Evolutionary conservation across 2,888 invertebrate genomes (phyloP).

Genomic region (Asteroscopus sphinx): DNA sequence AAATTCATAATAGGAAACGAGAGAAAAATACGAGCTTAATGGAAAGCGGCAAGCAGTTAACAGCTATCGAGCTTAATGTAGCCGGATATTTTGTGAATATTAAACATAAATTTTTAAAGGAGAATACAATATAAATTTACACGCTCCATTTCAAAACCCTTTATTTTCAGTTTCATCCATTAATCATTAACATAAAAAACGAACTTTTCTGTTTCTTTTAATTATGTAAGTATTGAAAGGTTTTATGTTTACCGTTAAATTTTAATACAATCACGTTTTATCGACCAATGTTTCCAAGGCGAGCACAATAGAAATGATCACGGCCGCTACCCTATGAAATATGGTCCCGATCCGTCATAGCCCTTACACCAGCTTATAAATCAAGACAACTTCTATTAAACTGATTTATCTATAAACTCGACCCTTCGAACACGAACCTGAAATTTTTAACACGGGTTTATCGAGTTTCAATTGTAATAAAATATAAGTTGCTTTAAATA

Average conservation of each 20-base stretch:
- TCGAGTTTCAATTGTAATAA: neutral
- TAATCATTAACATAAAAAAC: neutral
- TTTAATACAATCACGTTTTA: conserved; percentile 32
- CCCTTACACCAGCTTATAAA: conserved; percentile 57
- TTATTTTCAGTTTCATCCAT: neutral
- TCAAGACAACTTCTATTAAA: conserved; percentile 56
- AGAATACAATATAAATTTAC: neutral
- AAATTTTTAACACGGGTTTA: conserved; percentile 13
- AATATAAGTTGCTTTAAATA: conserved; percentile 1
- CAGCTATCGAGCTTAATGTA: conserved; percentile 1
- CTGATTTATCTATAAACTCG: conserved; percentile 60
- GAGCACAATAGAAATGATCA: conserved; percentile 28
- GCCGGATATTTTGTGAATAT: conserved; percentile 1
- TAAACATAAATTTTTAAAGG: conserved; percentile 1
- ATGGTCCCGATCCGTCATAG: conserved; percentile 64
- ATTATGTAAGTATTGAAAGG: conserved; percentile 31
- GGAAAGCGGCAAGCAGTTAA: conserved; percentile 26
- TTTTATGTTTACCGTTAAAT: conserved; percentile 12
- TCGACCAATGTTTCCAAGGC: conserved; percentile 21
- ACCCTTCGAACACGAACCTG: conserved; percentile 42
- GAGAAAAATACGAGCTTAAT: conserved; percentile 20
- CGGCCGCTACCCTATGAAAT: conserved; percentile 55
- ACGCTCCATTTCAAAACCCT: conserved; percentile 3
- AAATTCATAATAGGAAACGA: conserved; percentile 27
- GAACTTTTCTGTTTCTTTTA: conserved; percentile 1